These are phyloP conservation scores for Heliothis peltigera DNA, from an alignment of 2,888 invertebrate species.

Conservation along the genomic window DNA sequence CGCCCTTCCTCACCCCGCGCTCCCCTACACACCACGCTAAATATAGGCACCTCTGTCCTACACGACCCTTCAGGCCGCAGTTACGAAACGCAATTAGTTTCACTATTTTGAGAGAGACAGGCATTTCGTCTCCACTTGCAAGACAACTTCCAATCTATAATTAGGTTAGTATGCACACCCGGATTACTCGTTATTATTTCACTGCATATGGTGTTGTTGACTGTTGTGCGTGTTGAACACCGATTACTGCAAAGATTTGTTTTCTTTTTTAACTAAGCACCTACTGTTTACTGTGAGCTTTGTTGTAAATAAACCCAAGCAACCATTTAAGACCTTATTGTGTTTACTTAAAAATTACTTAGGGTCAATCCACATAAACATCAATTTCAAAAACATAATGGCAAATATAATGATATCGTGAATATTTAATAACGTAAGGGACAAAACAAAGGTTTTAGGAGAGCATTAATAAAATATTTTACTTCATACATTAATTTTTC, in stretches of 20 bases:
- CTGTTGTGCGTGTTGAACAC: constrained; percentile 26
- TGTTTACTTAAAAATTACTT: constrained; percentile 33
- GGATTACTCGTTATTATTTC: constrained; percentile 44
- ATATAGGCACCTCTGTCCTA: constrained; percentile 79
- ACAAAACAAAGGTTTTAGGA: no score
- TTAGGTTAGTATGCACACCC: constrained; percentile 53
- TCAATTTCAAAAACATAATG: no score
- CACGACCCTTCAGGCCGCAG: constrained; percentile 81
- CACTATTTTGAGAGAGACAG: constrained; percentile 82
- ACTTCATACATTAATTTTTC: no score
- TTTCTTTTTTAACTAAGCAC: constrained; percentile 24
- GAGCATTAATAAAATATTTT: no score
- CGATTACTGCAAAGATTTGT: constrained; percentile 28
- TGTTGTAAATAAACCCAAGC: constrained; percentile 38
- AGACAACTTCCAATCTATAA: constrained; percentile 62
- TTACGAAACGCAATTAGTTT: constrained; percentile 87
- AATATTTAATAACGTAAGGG: no score
- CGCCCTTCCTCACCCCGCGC: constrained; percentile 52
- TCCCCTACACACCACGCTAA: constrained; percentile 73
- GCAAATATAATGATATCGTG: neutral
- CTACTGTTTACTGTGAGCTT: constrained; percentile 38
- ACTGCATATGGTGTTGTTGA: constrained; percentile 22
- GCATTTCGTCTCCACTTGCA: constrained; percentile 67
- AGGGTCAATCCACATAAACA: constrained; percentile 14
- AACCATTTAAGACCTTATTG: constrained; percentile 49